Percentiles rank a stretch among this genome's conserved stretches.
Evolutionary conservation across 2,113 vertebrate species (phyloP).

Genomic region (Lampris incognitus): DNA sequence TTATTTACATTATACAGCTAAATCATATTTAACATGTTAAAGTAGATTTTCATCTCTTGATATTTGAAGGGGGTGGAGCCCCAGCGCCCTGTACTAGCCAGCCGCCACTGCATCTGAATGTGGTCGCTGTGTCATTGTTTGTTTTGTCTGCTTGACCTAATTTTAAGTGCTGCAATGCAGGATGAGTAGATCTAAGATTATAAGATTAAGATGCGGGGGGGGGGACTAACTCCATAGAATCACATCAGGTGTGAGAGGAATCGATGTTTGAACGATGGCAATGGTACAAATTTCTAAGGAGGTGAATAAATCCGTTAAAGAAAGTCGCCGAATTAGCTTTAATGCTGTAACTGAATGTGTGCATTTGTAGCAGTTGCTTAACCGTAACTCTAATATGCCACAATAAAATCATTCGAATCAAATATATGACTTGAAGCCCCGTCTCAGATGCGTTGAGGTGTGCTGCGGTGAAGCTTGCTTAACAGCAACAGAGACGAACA

Average conservation of each 20-base stretch:
- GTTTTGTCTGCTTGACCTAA: background rate
- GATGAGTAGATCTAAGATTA: background rate
- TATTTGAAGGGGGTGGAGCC: too few relatives aligned
- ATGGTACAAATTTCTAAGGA: conserved; percentile 20
- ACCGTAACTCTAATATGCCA: too few relatives aligned
- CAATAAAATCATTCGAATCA: too few relatives aligned
- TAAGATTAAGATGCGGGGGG: background rate
- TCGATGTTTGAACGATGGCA: conserved; percentile 3
- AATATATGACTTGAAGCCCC: too few relatives aligned
- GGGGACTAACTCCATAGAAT: background rate
- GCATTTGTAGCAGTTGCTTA: too few relatives aligned
- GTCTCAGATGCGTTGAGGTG: too few relatives aligned
- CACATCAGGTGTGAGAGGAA: background rate
- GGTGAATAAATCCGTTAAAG: background rate
- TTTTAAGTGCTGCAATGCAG: background rate
- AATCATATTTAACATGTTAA: too few relatives aligned
- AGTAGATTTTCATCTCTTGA: too few relatives aligned
- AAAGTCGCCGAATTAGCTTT: background rate
- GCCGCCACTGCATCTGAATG: background rate
- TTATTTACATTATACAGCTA: too few relatives aligned
- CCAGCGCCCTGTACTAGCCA: too few relatives aligned
- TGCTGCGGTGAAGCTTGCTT: too few relatives aligned
- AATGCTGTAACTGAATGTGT: conserved; percentile 1
- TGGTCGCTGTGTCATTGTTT: conserved; percentile 7
- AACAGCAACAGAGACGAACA: too few relatives aligned